Conservation (phyloP, 2,888 invertebrate species). For the Epinotia bilunana region DNA sequence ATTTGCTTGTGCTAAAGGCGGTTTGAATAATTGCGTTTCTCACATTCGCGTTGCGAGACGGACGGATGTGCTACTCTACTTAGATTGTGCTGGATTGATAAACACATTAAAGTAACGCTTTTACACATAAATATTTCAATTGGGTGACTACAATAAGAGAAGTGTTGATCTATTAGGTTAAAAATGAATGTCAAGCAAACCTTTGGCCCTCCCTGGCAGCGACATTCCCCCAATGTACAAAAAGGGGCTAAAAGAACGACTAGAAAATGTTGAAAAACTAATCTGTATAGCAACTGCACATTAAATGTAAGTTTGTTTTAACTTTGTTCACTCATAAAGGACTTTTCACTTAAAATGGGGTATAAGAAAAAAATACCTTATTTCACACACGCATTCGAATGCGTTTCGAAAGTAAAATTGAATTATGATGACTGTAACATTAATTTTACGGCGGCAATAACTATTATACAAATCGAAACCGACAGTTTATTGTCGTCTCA, state of each 20-base stretch:
- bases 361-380: neutral
- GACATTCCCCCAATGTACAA: no score
- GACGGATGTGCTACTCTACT: constrained; percentile 27
- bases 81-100: constrained; percentile 24
- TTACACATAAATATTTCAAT: no score
- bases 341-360: no score
- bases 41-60: constrained; percentile 17
- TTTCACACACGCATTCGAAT: neutral
- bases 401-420: constrained; percentile 27
- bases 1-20: neutral
- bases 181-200: no score
- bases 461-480: constrained; percentile 33
- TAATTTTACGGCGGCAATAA: constrained; percentile 31
- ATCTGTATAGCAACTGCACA: no score
- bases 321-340: no score
- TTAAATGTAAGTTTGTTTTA: no score
- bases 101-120: neutral
- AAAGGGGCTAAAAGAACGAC: no score
- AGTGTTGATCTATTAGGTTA: no score
- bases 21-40: neutral
- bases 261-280: no score
- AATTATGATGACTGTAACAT: constrained; percentile 16
- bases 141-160: no score
- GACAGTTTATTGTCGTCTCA: constrained; percentile 44
- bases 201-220: no score